Evolutionary conservation across 2,797 vertebrate species (phyloP).

Genomic region (Picus viridis): DNA sequence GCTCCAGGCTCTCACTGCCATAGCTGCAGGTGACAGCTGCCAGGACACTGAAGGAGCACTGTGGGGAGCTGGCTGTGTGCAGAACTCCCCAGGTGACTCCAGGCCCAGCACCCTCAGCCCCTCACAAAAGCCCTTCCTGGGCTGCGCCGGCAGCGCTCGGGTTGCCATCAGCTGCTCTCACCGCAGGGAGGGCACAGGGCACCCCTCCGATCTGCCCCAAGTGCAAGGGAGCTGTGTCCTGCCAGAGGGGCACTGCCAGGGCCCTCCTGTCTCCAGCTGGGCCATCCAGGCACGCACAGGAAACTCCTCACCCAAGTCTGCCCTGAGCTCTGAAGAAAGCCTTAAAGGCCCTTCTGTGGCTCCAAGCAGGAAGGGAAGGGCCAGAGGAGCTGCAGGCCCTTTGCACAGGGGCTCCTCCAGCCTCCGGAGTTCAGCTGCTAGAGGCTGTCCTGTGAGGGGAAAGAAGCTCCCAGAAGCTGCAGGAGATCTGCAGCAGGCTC

Average conservation of each 20-base stretch:
- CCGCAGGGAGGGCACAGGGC: accelerated
- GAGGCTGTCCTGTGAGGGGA: background rate
- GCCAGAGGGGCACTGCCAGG: background rate
- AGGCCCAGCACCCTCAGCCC: background rate
- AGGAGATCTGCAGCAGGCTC: background rate
- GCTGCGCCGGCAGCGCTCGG: background rate
- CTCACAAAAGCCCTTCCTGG: background rate
- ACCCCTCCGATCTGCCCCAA: accelerated
- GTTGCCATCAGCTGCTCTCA: background rate
- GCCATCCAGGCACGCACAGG: too few species aligned
- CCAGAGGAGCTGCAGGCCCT: too few species aligned
- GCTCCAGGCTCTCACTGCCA: background rate
- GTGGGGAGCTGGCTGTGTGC: accelerated
- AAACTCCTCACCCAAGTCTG: accelerated
- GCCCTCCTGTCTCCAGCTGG: too few species aligned
- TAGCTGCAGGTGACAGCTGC: background rate
- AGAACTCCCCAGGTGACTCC: accelerated
- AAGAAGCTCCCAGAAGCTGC: background rate
- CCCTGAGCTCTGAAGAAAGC: background rate
- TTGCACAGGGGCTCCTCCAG: background rate
- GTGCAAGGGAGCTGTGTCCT: background rate
- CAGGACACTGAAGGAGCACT: accelerated
- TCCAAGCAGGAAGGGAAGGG: background rate
- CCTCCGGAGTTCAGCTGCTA: accelerated
- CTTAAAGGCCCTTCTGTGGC: background rate